Percentiles rank a stretch among this genome's conserved stretches.
These are phyloP conservation scores for Parochlus steinenii DNA, from an alignment of 2,888 invertebrate species.

Conservation along the genomic window DNA sequence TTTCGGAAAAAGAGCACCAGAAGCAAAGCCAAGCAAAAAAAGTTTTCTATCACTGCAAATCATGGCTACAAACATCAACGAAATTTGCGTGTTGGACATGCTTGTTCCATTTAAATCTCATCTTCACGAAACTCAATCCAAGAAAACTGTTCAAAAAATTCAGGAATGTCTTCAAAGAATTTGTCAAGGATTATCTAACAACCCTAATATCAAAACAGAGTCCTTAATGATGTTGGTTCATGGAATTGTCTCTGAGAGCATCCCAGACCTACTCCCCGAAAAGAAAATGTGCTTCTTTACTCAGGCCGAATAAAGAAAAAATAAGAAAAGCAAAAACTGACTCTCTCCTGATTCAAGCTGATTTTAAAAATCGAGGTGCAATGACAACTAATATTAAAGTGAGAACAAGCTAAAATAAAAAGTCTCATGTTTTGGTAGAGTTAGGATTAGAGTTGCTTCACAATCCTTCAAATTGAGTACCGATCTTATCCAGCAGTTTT, in stretches of 20 bases:
- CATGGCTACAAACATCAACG: constrained; percentile 60
- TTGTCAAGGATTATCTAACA: constrained; percentile 66
- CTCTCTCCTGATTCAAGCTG: constrained; percentile 59
- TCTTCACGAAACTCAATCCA: constrained; percentile 57
- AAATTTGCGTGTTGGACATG: constrained; percentile 56
- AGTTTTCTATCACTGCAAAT: constrained; percentile 75
- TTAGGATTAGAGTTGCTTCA: constrained; percentile 71
- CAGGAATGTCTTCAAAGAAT: constrained; percentile 66
- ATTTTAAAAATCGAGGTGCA: constrained; percentile 49
- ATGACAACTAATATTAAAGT: constrained; percentile 41
- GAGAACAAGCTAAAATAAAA: constrained; percentile 52
- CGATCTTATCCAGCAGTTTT: constrained; percentile 48
- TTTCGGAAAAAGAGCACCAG: constrained; percentile 61
- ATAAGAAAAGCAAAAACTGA: constrained; percentile 46
- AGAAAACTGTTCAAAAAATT: constrained; percentile 61
- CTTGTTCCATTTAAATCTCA: constrained; percentile 69
- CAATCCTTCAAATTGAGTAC: constrained; percentile 51
- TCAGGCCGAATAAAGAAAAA: constrained; percentile 40
- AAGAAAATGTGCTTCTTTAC: too few species aligned
- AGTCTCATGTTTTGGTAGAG: constrained; percentile 75
- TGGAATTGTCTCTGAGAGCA: constrained; percentile 64
- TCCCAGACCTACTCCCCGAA: constrained; percentile 46
- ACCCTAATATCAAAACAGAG: constrained; percentile 53
- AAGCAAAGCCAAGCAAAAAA: constrained; percentile 68
- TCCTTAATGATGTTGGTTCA: constrained; percentile 65